Evolutionary conservation across 2,888 invertebrate species (phyloP).

Genomic region (Eristalinus aeneus): DNA sequence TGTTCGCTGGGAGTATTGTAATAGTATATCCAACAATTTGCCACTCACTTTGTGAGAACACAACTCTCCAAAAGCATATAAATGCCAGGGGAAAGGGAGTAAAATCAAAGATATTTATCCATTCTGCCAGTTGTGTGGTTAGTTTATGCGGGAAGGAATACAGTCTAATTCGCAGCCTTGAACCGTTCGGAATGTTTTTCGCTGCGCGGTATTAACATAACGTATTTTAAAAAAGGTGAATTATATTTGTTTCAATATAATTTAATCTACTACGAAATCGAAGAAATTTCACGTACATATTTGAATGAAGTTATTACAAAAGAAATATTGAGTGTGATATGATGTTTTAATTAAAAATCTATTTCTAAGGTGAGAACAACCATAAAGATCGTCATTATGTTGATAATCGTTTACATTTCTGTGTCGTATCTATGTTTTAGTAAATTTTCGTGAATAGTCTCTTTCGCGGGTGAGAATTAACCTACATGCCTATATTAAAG

Average conservation of each 20-base stretch:
- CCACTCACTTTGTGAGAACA: conserved; percentile 65
- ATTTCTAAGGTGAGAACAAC: not conserved
- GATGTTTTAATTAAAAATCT: not conserved
- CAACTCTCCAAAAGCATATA: conserved; percentile 62
- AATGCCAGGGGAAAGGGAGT: conserved; percentile 47
- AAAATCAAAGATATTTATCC: conserved; percentile 62
- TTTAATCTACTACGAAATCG: no score
- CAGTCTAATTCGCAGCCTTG: conserved; percentile 62
- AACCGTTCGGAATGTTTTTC: conserved; percentile 46
- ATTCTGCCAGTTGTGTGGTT: conserved; percentile 68
- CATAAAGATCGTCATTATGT: not conserved
- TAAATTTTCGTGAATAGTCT: not conserved
- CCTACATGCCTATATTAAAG: not conserved
- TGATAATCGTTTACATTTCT: not conserved
- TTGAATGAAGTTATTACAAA: no score
- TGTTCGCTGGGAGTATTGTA: conserved; percentile 58
- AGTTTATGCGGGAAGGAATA: conserved; percentile 59
- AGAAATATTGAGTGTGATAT: not conserved
- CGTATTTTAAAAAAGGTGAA: no score
- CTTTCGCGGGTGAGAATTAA: not conserved
- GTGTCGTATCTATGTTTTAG: not conserved
- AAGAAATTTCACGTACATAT: no score
- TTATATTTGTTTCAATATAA: no score
- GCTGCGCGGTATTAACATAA: conserved; percentile 13
- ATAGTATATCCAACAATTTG: conserved; percentile 68